Evolutionary conservation across 2,797 vertebrate species (phyloP), one percentile per base, ranked within the genome.

Genomic region (Ctenosaura bakeri): DNA sequence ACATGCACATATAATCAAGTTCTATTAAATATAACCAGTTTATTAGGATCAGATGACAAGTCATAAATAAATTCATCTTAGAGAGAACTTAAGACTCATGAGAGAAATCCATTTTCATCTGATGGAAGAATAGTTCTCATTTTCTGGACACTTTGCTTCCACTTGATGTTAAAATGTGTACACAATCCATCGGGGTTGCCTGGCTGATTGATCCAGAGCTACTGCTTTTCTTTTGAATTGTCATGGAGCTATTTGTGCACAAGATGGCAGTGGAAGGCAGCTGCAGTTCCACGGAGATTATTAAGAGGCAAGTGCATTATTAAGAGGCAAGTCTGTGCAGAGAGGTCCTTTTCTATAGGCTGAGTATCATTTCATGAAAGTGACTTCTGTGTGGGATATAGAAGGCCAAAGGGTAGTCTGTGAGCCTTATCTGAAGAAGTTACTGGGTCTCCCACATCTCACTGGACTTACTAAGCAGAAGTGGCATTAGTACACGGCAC

Each of bases 191-290:
- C 3, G 3, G 10, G 52, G 9, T 26, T 32, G 13, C 22, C 64
- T 42, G 29, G 66, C 2, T 1, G 7, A 3, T 26, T 54, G 52
- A 56, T 56, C 10, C 32, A 38, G 9, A 56, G 32, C 71, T 2
- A 8, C 24, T 26, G 9, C 32, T 81, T 18, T 18, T 38, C 26
- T 77, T 35, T 84, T 14, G 20, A 35, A 62, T 22, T 35, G 54
- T 8, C 26, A 83, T 52, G 54, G n/a, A 71, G 20, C 64, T 24
- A 20, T 83, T 76, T 74, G 54, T 8, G 14, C 71, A 66, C 82
- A 54, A 89, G 88, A 52, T 64, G 81, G 88, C 88, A 84, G 42
- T 77, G n/a, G 64, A 88, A 59, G 81, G 56, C 54, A 89, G 42
- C 35, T 26, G 24, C 32, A 52, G 73, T 32, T 66, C 24, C 6